Percentiles rank a stretch among this genome's conserved stretches.
Conservation (phyloP, 1,140 invertebrate species). For the Globodera ellingtonae region DNA sequence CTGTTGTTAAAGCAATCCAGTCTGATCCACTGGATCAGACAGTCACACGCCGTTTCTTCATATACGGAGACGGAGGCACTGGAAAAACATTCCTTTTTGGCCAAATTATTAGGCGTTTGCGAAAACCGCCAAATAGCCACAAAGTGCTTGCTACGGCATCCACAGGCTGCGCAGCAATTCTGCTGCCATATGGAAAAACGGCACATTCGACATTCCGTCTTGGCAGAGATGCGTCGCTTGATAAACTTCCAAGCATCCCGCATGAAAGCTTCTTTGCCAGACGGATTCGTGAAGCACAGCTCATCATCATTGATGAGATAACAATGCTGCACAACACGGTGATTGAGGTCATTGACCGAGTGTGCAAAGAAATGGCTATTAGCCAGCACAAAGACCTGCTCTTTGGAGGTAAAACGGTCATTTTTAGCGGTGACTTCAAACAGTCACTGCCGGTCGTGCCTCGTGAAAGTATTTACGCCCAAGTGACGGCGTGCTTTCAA, state of each 20-base stretch:
- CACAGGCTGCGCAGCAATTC: slow-evolving; percentile 4
- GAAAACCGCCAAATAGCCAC: no score
- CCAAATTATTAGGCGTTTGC: no score
- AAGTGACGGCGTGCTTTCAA: not conserved
- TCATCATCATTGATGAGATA: slow-evolving; percentile 34
- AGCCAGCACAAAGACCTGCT: not conserved
- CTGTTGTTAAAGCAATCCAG: no score
- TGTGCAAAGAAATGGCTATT: not conserved
- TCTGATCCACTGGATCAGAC: no score
- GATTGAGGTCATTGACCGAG: not conserved
- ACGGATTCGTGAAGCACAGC: no score
- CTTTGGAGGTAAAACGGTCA: slow-evolving; percentile 21
- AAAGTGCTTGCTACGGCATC: no score
- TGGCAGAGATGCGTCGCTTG: not conserved
- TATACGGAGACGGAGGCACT: no score
- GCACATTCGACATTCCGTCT: slow-evolving; percentile 8
- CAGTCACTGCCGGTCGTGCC: slow-evolving; percentile 14
- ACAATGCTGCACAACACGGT: slow-evolving; percentile 22
- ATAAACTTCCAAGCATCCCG: no score
- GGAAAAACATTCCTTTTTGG: no score
- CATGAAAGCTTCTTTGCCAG: no score
- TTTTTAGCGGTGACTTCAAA: no score
- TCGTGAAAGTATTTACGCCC: not conserved
- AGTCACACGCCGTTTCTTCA: no score
- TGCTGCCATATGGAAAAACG: not conserved